Evolutionary conservation across 2,797 vertebrate genomes (phyloP), one percentile per base, ranked within the genome.

Genomic region (Microcaecilia unicolor): DNA sequence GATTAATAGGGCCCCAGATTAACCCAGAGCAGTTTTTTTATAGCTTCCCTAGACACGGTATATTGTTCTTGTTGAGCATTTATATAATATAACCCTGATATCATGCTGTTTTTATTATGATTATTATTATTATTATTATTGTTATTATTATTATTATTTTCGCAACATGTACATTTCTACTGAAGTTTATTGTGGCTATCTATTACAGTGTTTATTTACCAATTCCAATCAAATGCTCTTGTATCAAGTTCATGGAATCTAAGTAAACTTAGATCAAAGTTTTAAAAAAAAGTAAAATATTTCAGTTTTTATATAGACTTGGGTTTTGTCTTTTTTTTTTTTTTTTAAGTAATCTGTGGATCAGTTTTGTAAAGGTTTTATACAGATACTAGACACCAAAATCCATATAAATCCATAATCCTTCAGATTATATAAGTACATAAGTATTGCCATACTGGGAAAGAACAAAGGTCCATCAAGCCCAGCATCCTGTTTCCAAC

Each of bases 271-370:
- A 72, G 82, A 86, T 86, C 81, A 82, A 89, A 87, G 79, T 85
- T 88, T 83, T 85, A 89, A 86, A 72, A 86, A 72, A 85, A 84
- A 83, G 83, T 77, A 85, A 88, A 87, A 80, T 84, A 89, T 90
- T 90, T 91, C 88, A 91, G 85, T 85, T 88, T 91, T 95, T 96
- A 87, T 94, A 93, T 77, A 87, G 80, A 83, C 76, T 31, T 66
- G 78, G 78, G 85, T 84, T 74, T 89, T 80, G 81, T 76, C 41
- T 87, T 83, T 84, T 67, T 78, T 55, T n/a, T n/a, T n/a, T n/a
- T n/a, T n/a, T n/a, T n/a, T n/a, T n/a, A n/a, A n/a, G n/a, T n/a
- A n/a, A n/a, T n/a, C n/a, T n/a, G n/a, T n/a, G n/a, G n/a, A n/a
- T n/a, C n/a, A n/a, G n/a, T n/a, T n/a, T n/a, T n/a, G n/a, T n/a